Base-by-base conservation (phyloP, 2,113 vertebrate species). In the Triplophysa tibetana region DNA sequence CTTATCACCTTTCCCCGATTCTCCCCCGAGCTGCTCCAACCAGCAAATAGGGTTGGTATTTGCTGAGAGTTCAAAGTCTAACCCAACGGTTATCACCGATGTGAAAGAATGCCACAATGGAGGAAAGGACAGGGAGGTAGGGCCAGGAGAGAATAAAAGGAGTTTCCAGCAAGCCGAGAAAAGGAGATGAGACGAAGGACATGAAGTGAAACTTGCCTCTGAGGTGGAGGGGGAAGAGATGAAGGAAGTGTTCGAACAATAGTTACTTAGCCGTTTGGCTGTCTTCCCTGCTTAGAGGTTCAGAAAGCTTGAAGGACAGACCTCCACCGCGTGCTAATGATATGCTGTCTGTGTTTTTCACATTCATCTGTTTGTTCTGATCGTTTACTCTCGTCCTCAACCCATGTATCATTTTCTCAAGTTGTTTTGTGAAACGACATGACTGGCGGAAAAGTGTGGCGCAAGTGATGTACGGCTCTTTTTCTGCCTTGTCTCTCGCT, bases 231-330 rank as follows among this genome's bases (percentile, higher is more conserved):
- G 83, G 87, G 83, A 91, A 93, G 86, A 93, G 92, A 90, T 89
- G 93, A 91, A 95, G 94, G 94, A 95, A 94, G 93, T 94, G 82
- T 85, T 88, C 84, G 81, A 70, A 85, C 91, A 90, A 92, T 92
- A 83, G 87, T 78, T 43, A 64, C 77, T 78, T 78, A 81, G 63
- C 38, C 13, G 45, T 78, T 45, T 65, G 79, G 81, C 85, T 80
- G 72, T 81, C 43, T 67, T 58, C 65, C 2, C 16, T 45, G 70
- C 70, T 50, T 17, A 11, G 33, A 75, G 61, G n/a, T 54, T 54
- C 45, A 64, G 73, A 63, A 11, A 33, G 70, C 38, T 61, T 6
- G 1, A 61, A 11, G 19, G 17, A 58, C 17, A 56, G 16, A 29
- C 17, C 65, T 21, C 14, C 12, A 43, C 70, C 21, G 16, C 74